These are phyloP conservation scores for Ginglymostoma cirratum DNA, from an alignment of 2,113 vertebrate genomes.

Conservation along the genomic window DNA sequence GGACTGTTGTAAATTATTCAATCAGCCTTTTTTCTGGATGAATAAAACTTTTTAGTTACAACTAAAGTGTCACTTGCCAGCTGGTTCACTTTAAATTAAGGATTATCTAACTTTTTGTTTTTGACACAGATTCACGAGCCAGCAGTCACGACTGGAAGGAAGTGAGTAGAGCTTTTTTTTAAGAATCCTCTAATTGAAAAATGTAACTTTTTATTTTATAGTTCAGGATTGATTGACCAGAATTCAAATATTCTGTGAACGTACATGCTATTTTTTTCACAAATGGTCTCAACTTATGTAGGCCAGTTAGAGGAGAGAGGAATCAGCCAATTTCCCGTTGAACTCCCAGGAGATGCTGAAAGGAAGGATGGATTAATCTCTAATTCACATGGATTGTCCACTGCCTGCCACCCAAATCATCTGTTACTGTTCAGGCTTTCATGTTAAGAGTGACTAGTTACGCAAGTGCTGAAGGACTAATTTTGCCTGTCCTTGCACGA, in stretches of 20 bases:
- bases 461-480: not conserved
- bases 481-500: not conserved
- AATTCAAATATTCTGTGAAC: not conserved
- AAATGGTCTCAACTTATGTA: not conserved
- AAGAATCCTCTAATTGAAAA: not conserved
- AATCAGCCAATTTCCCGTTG: not conserved
- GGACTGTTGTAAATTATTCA: not conserved
- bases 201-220: not conserved
- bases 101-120: not conserved
- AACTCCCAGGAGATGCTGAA: not conserved
- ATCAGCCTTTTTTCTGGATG: not conserved
- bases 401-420: not conserved
- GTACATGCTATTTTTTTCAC: not conserved
- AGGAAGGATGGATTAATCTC: not conserved
- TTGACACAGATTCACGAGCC: slow-evolving; percentile 10
- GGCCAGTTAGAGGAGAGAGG: not conserved
- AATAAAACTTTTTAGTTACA: not conserved
- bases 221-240: not conserved
- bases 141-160: slow-evolving; percentile 29
- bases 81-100: not conserved
- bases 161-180: slow-evolving; percentile 14
- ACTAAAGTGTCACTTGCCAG: not conserved
- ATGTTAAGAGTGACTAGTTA: not conserved
- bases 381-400: not conserved
- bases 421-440: not conserved